These are phyloP conservation scores for Cydia fagiglandana DNA, from an alignment of 1,140 invertebrate genomes.

Conservation along the genomic window DNA sequence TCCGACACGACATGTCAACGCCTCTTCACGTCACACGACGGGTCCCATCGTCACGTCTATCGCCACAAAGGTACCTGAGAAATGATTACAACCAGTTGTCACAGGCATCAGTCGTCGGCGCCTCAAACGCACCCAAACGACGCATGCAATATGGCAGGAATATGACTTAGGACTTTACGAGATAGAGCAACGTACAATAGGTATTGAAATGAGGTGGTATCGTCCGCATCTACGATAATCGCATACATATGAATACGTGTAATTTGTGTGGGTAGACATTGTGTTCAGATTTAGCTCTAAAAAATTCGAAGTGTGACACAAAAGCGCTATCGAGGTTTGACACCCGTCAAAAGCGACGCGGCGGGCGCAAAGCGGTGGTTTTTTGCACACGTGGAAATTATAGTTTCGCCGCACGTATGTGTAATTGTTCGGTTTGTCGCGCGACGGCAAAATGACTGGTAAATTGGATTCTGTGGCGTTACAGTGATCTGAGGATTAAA, in stretches of 20 bases:
- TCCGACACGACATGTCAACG: slow-evolving; percentile 66
- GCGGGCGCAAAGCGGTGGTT: slow-evolving; percentile 65
- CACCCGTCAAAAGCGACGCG: slow-evolving; percentile 73
- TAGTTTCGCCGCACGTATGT: slow-evolving; percentile 71
- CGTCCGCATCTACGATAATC: slow-evolving; percentile 67
- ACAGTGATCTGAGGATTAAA: slow-evolving; percentile 40
- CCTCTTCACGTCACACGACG: slow-evolving; percentile 66
- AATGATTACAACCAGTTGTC: slow-evolving; percentile 31
- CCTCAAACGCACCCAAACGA: slow-evolving; percentile 57
- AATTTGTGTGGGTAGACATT: slow-evolving; percentile 72
- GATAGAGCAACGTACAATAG: slow-evolving; percentile 54
- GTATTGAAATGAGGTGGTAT: slow-evolving; percentile 73
- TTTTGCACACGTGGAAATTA: slow-evolving; percentile 69
- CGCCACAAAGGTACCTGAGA: slow-evolving; percentile 50
- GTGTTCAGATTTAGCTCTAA: slow-evolving; percentile 44
- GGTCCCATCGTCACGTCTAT: slow-evolving; percentile 63
- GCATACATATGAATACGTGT: slow-evolving; percentile 61
- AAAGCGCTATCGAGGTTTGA: slow-evolving; percentile 52
- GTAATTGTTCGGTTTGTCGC: slow-evolving; percentile 77
- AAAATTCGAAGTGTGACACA: slow-evolving; percentile 18
- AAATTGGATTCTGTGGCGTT: slow-evolving; percentile 74
- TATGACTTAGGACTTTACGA: slow-evolving; percentile 56
- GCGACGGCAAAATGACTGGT: slow-evolving; percentile 56
- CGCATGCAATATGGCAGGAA: slow-evolving; percentile 33
- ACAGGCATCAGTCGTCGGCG: slow-evolving; percentile 58